These are phyloP conservation scores for Progne subis DNA, from an alignment of 2,113 vertebrate genomes.

Conservation along the genomic window DNA sequence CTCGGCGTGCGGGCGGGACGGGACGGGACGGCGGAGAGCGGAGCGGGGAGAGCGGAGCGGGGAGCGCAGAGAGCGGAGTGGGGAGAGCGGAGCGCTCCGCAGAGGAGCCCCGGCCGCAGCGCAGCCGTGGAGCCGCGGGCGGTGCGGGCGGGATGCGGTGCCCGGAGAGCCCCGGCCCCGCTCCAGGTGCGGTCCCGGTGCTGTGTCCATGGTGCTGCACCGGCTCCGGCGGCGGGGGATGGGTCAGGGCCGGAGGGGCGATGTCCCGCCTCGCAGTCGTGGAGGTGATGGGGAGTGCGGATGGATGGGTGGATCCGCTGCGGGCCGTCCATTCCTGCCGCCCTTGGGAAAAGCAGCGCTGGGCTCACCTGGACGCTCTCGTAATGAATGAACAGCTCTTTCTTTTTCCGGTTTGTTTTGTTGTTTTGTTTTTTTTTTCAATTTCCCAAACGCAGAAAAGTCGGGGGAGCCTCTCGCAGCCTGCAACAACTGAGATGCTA, in stretches of 20 bases:
- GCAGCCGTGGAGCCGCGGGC: not conserved
- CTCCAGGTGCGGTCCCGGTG: not conserved
- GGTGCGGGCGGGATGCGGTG: not conserved
- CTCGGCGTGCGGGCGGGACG: too few relatives aligned
- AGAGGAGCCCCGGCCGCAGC: not conserved
- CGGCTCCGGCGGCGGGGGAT: not conserved
- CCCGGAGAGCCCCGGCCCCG: too few relatives aligned
- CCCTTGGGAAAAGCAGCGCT: not conserved
- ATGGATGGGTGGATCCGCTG: not conserved
- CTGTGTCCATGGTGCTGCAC: slow-evolving; percentile 56
- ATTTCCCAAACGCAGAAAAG: slow-evolving; percentile 21
- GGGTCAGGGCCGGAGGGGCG: not conserved
- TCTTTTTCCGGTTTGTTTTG: too few relatives aligned
- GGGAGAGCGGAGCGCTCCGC: too few relatives aligned
- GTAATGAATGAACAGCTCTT: not conserved
- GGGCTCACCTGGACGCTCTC: not conserved
- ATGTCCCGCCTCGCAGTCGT: not conserved
- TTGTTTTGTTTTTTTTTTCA: not conserved
- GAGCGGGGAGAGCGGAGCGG: not conserved
- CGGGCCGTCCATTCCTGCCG: rapidly evolving
- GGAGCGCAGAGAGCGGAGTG: too few relatives aligned
- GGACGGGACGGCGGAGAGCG: too few relatives aligned
- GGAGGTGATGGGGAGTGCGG: not conserved
- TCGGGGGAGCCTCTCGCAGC: not conserved
- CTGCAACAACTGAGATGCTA: not conserved